phyloP scores from a whole-genome alignment of 2,888 invertebrate genomes.

The Acleris sparsana region DNA sequence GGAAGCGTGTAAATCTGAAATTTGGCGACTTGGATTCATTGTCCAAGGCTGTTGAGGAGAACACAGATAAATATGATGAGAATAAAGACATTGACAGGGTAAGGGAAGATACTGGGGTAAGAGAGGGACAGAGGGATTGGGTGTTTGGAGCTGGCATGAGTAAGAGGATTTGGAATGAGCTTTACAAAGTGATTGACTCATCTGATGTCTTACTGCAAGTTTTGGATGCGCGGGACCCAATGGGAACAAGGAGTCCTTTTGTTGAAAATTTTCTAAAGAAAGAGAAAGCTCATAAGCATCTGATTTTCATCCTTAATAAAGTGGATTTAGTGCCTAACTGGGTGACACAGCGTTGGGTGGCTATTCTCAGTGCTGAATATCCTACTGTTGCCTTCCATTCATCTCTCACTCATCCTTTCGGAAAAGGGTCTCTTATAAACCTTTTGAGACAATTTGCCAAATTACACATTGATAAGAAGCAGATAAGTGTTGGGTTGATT shows the following conservation, averaged over 20 bases:
- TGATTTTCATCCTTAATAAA: conserved; percentile 98
- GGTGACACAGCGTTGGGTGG: conserved; percentile 99
- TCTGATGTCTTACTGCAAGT: conserved; percentile 98
- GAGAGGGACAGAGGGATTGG: conserved; percentile 94
- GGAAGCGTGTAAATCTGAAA: conserved; percentile 93
- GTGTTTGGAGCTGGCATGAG: conserved; percentile 98
- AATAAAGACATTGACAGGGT: conserved; percentile 93
- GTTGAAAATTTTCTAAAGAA: conserved; percentile 96
- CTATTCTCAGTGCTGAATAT: conserved; percentile 95
- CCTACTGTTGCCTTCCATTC: conserved; percentile 99
- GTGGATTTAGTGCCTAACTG: conserved; percentile 98
- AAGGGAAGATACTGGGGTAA: conserved; percentile 91
- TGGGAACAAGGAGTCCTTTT: conserved; percentile 96
- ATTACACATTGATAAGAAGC: conserved; percentile 97
- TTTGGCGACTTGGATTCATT: conserved; percentile 91
- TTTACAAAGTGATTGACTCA: conserved; percentile 99
- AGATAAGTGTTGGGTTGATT: conserved; percentile 99
- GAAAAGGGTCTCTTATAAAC: conserved; percentile 98
- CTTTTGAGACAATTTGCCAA: conserved; percentile 97
- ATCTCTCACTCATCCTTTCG: conserved; percentile 99
- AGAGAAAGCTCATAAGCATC: conserved; percentile 98
- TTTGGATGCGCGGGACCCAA: conserved; percentile 98
- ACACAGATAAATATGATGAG: conserved; percentile 89
- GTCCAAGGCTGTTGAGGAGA: conserved; percentile 88
- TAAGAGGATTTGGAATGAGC: conserved; percentile 98